Conservation (phyloP, 2,888 invertebrate species). For the Prosopocoilus inquinatus region DNA sequence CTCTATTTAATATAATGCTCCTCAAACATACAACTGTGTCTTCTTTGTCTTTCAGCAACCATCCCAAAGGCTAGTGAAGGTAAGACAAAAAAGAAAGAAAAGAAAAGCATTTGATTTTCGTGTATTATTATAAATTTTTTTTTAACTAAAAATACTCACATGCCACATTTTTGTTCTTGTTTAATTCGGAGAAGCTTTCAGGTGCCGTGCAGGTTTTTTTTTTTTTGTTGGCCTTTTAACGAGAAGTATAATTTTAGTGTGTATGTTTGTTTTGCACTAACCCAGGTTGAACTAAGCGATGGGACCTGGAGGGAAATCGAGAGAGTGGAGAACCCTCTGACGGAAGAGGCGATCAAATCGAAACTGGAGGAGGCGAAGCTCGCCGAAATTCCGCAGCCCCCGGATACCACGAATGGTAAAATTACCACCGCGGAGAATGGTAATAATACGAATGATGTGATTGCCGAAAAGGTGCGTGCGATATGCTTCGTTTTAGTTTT, state of each 20-base stretch:
- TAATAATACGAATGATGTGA: constrained; percentile 14
- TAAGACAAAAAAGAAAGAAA: constrained; percentile 30
- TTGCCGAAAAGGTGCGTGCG: constrained; percentile 15
- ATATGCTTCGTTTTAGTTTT: constrained; percentile 16
- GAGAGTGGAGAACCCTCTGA: constrained; percentile 36
- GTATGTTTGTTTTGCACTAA: constrained; percentile 37
- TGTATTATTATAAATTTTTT: constrained; percentile 3
- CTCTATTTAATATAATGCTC: too few species aligned
- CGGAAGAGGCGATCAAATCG: constrained; percentile 11
- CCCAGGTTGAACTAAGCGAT: constrained; percentile 47
- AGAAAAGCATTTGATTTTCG: not conserved
- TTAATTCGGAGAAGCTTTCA: constrained; percentile 2
- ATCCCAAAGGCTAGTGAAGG: constrained; percentile 51
- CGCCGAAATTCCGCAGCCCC: constrained; percentile 11
- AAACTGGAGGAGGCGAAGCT: constrained; percentile 16
- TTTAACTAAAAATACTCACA: not conserved
- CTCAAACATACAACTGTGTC: not conserved
- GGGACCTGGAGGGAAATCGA: constrained; percentile 50
- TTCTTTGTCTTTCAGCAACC: constrained; percentile 46
- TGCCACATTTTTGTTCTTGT: constrained; percentile 9
- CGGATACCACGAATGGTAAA: constrained; percentile 23
- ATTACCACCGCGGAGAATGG: constrained; percentile 23
- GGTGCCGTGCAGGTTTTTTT: not conserved
- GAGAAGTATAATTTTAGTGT: constrained; percentile 5
- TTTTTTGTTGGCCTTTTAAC: constrained; percentile 3